Base-by-base conservation (phyloP, 1,140 invertebrate species). In the Ectropis grisescens region DNA sequence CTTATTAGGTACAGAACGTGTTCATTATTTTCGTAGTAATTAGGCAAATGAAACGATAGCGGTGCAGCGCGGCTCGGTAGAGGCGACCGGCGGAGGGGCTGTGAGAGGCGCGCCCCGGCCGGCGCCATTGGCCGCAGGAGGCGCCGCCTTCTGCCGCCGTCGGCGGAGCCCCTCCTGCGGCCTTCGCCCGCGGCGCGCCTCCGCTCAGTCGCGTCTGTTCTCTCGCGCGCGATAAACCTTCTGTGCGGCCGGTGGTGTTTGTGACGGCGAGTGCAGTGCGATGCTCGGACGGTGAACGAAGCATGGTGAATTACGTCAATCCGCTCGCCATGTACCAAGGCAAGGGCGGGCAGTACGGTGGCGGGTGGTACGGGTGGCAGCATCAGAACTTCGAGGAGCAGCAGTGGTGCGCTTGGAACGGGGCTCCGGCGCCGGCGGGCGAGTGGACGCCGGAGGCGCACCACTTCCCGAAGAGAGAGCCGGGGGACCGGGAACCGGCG, bases 291-390 rank as follows among this genome's bases (percentile, higher is more conserved):
- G 51, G 68, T 80, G 70, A 68, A 58, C 60, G 45, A 67, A 72
- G 64, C 55, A 87, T 87, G 85, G 85, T 87, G 70, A 86, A 84
- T 35, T 86, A 85, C 75, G 84, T 85, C 34, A 84, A 84, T 40
- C 76, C 83, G 51, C 69, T 85, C 57, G 80, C 82, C 50, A 85
- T 86, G 83, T 86, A 85, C 65, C 80, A 83, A 57, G 82, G 84
- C 60, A 85, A 85, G 59, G 72, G 82, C 58, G 76, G 76, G 40
- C 74, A 79, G 38, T 81, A 81, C 60, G 68, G 74, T 33, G 59
- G 68, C 24, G 74, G 79, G 30, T 83, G 79, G 79, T 82, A 82
- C 41, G 74, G 79, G 14, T 80, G 79, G 59, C 79, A 84, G 33
- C 84, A 83, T 41, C 83, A 84, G 59, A 84, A 84, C 50, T 84